Percentiles rank a stretch among this genome's conserved stretches.
phyloP scores from a whole-genome alignment of 2,888 invertebrate genomes.

The Gisinianus flammeolus region DNA sequence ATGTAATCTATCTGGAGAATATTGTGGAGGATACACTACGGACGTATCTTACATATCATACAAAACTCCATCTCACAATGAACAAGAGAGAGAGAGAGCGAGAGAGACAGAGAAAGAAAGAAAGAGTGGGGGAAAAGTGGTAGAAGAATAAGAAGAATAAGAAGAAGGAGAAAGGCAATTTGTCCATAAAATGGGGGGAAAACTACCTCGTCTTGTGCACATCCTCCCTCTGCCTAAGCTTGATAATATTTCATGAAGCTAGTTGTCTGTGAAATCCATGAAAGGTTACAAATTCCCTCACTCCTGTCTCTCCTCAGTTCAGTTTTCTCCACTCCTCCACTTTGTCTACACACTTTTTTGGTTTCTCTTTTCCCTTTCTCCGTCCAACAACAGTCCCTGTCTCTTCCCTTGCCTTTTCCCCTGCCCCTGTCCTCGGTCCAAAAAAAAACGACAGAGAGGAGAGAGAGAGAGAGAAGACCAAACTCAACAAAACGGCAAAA shows the following conservation, averaged over 20 bases:
- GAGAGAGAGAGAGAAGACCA: not conserved
- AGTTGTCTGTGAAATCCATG: slow-evolving; percentile 21
- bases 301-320: not conserved
- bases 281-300: slow-evolving; percentile 12
- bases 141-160: too few relatives aligned
- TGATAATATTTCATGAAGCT: slow-evolving; percentile 10
- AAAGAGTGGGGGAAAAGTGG: not conserved
- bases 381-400: not conserved
- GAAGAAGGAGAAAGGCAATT: not conserved
- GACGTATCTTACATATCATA: too few relatives aligned
- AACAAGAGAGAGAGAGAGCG: too few relatives aligned
- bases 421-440: not conserved
- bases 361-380: not conserved
- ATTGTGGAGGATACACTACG: too few relatives aligned
- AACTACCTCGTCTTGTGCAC: slow-evolving; percentile 10
- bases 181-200: not conserved
- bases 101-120: too few relatives aligned
- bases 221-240: not conserved
- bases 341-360: not conserved
- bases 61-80: too few relatives aligned
- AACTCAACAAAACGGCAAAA: too few relatives aligned
- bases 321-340: not conserved
- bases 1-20: too few relatives aligned
- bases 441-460: too few relatives aligned
- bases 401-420: not conserved